These are phyloP conservation scores for Ariolimax columbianus DNA, from an alignment of 2,888 invertebrate genomes.

Conservation along the genomic window DNA sequence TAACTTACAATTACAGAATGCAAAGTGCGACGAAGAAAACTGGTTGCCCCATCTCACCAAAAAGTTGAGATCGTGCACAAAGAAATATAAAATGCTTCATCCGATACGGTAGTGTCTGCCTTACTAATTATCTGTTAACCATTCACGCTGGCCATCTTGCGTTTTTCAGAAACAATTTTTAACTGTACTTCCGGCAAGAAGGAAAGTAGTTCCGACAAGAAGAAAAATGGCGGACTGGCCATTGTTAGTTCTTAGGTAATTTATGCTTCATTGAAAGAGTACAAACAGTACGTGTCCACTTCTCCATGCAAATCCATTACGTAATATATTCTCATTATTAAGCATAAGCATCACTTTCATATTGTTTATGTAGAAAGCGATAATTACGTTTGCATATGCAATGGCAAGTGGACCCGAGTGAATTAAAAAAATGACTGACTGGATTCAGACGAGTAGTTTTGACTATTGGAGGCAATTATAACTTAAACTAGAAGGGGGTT, in stretches of 20 bases:
- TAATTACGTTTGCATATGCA: not conserved
- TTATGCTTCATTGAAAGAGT: constrained; percentile 31
- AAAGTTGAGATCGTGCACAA: too few relatives aligned
- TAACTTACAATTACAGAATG: too few relatives aligned
- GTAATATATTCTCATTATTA: not conserved
- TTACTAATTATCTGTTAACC: not conserved
- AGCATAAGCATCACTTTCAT: not conserved
- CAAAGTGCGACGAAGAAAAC: too few relatives aligned
- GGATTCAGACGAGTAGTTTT: too few relatives aligned
- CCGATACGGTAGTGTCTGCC: too few relatives aligned
- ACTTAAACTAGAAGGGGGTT: too few relatives aligned
- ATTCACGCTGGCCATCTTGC: not conserved
- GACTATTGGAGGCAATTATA: too few relatives aligned
- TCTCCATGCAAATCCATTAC: not conserved
- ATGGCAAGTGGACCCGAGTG: too few relatives aligned
- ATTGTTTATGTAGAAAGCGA: not conserved
- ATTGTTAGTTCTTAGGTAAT: constrained; percentile 35
- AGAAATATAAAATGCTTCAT: too few relatives aligned
- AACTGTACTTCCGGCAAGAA: constrained; percentile 29
- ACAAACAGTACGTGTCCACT: not conserved
- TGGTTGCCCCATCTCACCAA: too few relatives aligned
- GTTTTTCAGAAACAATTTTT: not conserved
- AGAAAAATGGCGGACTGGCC: constrained; percentile 50
- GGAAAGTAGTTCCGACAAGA: constrained; percentile 47
- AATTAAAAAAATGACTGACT: too few relatives aligned